A percentile compares a stretch with the other conserved stretches of the same genome.
Evolutionary conservation across 2,113 vertebrate species (phyloP).

Genomic region (Dolichotis patagonum): DNA sequence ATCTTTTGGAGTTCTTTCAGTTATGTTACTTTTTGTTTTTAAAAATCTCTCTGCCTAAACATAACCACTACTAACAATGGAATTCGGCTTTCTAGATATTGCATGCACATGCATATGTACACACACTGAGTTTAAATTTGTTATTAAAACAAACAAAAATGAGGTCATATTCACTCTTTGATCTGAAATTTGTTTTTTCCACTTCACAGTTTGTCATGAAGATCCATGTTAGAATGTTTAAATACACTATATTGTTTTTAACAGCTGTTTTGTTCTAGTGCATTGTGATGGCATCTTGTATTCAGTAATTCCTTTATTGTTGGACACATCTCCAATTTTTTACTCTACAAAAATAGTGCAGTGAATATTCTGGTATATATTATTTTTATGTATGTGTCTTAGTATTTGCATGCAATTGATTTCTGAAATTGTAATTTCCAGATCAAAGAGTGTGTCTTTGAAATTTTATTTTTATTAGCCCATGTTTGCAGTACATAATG

Average conservation of each 20-base stretch:
- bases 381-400: neutral
- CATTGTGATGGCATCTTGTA: neutral
- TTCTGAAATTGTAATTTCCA: constrained; percentile 22
- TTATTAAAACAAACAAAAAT: constrained; percentile 40
- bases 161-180: constrained; percentile 14
- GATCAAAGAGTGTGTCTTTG: neutral
- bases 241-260: neutral
- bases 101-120: neutral
- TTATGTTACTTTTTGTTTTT: neutral
- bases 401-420: neutral
- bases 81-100: neutral
- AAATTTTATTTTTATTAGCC: neutral
- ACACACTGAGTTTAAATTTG: constrained; percentile 36
- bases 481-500: neutral
- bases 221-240: neutral
- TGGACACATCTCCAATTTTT: neutral
- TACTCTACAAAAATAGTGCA: neutral
- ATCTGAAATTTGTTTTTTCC: constrained; percentile 37
- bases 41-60: neutral
- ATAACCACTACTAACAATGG: neutral
- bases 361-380: neutral
- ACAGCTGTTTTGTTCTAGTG: neutral
- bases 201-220: neutral
- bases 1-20: neutral
- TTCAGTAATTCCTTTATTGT: neutral